A percentile compares a stretch with the other conserved stretches of the same genome.
phyloP scores from a whole-genome alignment of 37 sponge, comb jelly and placozoan genomes.

The Mnemiopsis leidyi region DNA sequence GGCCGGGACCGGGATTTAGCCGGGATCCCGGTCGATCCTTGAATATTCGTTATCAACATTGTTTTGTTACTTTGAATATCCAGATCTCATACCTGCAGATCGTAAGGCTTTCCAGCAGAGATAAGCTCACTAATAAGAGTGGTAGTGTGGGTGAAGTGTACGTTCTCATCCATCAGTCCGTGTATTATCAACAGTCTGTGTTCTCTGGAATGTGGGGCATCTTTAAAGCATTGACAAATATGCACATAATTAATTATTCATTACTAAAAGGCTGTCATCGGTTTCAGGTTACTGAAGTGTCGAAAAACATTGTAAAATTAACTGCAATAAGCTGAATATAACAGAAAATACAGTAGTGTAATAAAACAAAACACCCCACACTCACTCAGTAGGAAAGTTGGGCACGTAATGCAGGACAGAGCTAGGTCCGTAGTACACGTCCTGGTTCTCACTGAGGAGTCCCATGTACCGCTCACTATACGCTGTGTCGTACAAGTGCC shows the following conservation, averaged over 20 bases:
- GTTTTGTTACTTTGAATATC: no score
- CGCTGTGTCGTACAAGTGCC: slow-evolving; percentile 84
- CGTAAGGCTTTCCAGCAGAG: slow-evolving; percentile 74
- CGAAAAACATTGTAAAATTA: not conserved
- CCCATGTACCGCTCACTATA: slow-evolving; percentile 91
- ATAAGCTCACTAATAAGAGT: slow-evolving; percentile 70
- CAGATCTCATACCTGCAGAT: slow-evolving; percentile 81
- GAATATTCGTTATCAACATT: no score
- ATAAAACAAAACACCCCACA: not conserved
- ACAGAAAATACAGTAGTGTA: no score
- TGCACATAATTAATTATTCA: no score
- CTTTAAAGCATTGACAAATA: no score
- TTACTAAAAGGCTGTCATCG: no score
- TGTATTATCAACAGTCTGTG: slow-evolving; percentile 79
- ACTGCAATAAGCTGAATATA: no score
- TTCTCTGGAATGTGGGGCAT: slow-evolving; percentile 71
- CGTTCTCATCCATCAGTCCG: slow-evolving; percentile 90
- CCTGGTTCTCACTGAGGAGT: slow-evolving; percentile 60
- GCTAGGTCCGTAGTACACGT: slow-evolving; percentile 67
- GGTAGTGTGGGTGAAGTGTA: slow-evolving; percentile 82
- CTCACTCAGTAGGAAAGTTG: slow-evolving; percentile 68
- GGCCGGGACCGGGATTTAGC: no score
- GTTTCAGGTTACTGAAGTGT: not conserved
- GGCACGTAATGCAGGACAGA: slow-evolving; percentile 53
- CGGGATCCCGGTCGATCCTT: no score